A percentile compares a stretch with the other conserved stretches of the same genome.
Evolutionary conservation across 2,888 invertebrate species (phyloP).

Genomic region (Mamestra brassicae): DNA sequence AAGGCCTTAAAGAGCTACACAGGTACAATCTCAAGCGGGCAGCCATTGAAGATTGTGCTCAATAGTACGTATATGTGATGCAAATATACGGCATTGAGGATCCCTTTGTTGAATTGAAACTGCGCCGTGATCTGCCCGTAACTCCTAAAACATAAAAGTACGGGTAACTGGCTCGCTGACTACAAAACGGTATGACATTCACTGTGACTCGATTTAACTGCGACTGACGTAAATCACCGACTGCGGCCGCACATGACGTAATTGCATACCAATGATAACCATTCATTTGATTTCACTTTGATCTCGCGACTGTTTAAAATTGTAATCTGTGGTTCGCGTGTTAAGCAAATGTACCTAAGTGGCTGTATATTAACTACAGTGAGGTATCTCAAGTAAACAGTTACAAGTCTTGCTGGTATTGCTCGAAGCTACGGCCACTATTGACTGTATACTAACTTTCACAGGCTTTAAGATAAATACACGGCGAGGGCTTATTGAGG

Average conservation of each 20-base stretch:
- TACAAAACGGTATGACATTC: slow-evolving; percentile 55
- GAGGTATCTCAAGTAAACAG: slow-evolving; percentile 40
- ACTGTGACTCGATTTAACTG: slow-evolving; percentile 52
- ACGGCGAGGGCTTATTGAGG: slow-evolving; percentile 44
- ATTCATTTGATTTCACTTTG: slow-evolving; percentile 54
- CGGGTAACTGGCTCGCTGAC: slow-evolving; percentile 49
- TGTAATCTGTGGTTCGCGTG: slow-evolving; percentile 26
- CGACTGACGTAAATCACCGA: slow-evolving; percentile 55
- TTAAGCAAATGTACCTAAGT: slow-evolving; percentile 14
- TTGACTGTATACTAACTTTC: slow-evolving; percentile 57
- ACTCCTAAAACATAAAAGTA: slow-evolving; percentile 54
- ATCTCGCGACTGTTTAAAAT: slow-evolving; percentile 24
- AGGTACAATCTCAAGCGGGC: slow-evolving; percentile 20
- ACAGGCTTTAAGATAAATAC: slow-evolving; percentile 56
- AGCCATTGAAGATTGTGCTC: slow-evolving; percentile 34
- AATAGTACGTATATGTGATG: slow-evolving; percentile 15
- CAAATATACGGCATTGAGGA: slow-evolving; percentile 45
- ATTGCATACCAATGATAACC: slow-evolving; percentile 46
- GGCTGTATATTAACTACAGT: slow-evolving; percentile 31
- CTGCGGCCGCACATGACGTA: slow-evolving; percentile 28
- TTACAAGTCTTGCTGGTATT: slow-evolving; percentile 27
- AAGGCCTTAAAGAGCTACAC: slow-evolving; percentile 15
- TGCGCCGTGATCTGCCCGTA: slow-evolving; percentile 31
- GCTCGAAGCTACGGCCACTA: slow-evolving; percentile 35
- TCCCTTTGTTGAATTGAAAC: slow-evolving; percentile 56